Evolutionary conservation across 2,113 vertebrate genomes (phyloP), one percentile per base, ranked within the genome.

Genomic region (Mesitornis unicolor): DNA sequence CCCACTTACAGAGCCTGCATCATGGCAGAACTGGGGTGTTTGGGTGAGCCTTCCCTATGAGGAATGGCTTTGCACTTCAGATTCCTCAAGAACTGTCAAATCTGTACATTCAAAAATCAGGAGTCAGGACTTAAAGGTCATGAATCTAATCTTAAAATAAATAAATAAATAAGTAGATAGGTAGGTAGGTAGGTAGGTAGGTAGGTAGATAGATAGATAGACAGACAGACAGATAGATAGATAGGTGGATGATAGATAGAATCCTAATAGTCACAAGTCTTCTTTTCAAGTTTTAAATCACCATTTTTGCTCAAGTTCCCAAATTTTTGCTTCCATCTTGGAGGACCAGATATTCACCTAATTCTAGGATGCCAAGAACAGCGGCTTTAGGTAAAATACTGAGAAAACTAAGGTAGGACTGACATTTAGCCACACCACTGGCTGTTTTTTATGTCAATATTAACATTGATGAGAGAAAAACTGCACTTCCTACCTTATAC

Each of bases 11-110:
- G 26, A 90, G 40, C 14, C 1, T 3, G 5, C 11, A 15, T 3
- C 2, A 0, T 0, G 22, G 63, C 42, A 83, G 33, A 51, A 16
- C 2, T 18, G 21, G 15, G 29, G 8, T 10, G 29, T 20, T 31
- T 12, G 29, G 38, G 35, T 74, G 68, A 68, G 53, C 33, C 47
- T 59, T 63, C 54, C 29, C 35, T 26, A 47, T 5, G 12, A 47
- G 42, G 19, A 80, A 36, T 2, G 11, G 10, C 17, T 51, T 63
- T 36, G 31, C 31, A 2, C 18, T 67, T 89, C 51, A 14, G 9
- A 33, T 53, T n/a, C 26, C 9, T 7, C 17, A 18, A 29, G 26
- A 54, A 42, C 1, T 76, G 40, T 28, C 53, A 86, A 16, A 77
- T 40, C 9, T 8, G 5, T 22, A 14, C 9, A 22, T 47, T 47